Conservation (phyloP, 2,113 vertebrate species). For the Hippocampus zosterae region DNA sequence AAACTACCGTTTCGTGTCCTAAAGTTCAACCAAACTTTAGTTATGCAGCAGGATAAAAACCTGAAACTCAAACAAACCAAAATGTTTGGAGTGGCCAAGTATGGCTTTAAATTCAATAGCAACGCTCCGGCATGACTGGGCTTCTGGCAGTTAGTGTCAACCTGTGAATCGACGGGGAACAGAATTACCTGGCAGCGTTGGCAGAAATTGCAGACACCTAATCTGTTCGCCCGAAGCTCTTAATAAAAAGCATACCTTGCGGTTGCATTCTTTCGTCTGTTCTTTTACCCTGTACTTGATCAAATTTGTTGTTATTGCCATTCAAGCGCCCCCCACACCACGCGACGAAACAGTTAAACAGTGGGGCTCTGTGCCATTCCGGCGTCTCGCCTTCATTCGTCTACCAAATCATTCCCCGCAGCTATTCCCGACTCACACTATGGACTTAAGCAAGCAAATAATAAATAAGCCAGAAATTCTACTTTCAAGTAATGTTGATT, state of each 20-base stretch:
- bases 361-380: slow-evolving; percentile 32
- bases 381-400: slow-evolving; percentile 6
- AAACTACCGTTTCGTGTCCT: too few relatives aligned
- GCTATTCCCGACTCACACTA: neutral
- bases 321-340: slow-evolving; percentile 24
- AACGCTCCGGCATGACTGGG: neutral
- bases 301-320: slow-evolving; percentile 39
- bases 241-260: slow-evolving; percentile 29
- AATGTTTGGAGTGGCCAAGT: neutral
- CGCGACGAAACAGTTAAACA: slow-evolving; percentile 51
- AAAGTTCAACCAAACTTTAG: too few relatives aligned
- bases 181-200: neutral
- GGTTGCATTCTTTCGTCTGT: slow-evolving; percentile 33
- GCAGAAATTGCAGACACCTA: neutral
- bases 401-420: neutral
- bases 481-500: neutral
- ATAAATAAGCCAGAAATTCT: neutral
- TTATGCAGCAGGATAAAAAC: too few relatives aligned
- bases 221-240: neutral
- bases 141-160: neutral
- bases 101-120: neutral
- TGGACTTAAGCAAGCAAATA: neutral
- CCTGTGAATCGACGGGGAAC: neutral
- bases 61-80: neutral
- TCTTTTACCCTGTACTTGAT: slow-evolving; percentile 26